phyloP scores from a whole-genome alignment of 2,888 invertebrate genomes.

The Chrysomela aeneicollis region DNA sequence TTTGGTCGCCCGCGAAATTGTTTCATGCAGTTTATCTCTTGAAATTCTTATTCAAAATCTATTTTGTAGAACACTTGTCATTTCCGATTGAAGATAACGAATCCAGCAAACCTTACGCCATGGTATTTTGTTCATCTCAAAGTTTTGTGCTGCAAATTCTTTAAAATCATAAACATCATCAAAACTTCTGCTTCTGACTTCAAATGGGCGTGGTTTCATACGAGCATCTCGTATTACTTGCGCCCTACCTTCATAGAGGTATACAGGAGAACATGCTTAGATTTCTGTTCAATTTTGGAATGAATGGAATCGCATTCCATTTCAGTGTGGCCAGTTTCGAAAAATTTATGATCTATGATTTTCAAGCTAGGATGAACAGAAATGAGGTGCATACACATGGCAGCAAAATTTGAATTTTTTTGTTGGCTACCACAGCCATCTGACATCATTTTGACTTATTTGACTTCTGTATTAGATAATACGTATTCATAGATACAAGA shows the following conservation, averaged over 20 bases:
- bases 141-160: too few species aligned
- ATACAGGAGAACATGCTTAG: too few species aligned
- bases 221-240: conserved; percentile 41
- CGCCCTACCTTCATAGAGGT: conserved; percentile 45
- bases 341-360: conserved; percentile 13
- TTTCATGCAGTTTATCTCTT: conserved; percentile 5
- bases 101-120: too few species aligned
- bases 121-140: too few species aligned
- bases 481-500: not conserved
- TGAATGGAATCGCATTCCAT: conserved; percentile 40
- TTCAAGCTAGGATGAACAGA: conserved; percentile 12
- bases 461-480: not conserved
- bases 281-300: conserved; percentile 49
- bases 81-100: too few species aligned
- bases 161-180: too few species aligned
- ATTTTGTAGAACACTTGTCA: too few species aligned
- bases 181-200: too few species aligned
- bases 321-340: conserved; percentile 43
- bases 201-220: not conserved
- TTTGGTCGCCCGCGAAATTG: conserved; percentile 11
- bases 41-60: not conserved
- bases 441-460: conserved; percentile 41
- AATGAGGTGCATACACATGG: conserved; percentile 16
- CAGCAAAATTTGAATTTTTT: conserved; percentile 41
- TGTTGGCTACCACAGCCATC: conserved; percentile 44